Evolutionary conservation across 1,140 invertebrate species (phyloP).

Genomic region (Drosophila pectinifera): DNA sequence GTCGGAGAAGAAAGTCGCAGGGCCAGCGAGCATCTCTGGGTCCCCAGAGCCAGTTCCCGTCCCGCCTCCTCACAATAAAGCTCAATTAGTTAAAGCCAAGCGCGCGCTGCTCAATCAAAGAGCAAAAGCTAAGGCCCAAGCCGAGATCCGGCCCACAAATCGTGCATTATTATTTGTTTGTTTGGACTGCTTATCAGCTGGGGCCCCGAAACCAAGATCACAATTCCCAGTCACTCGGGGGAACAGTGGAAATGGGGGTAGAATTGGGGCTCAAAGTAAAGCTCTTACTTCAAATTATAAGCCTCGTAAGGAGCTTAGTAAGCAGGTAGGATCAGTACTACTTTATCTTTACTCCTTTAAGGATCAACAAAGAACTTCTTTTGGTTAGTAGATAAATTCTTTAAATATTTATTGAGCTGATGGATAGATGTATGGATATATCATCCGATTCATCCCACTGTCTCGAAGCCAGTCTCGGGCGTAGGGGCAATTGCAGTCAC

Average conservation of each 20-base stretch:
- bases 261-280: background rate
- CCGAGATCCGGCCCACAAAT: constrained; percentile 62
- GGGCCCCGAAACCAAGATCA: constrained; percentile 51
- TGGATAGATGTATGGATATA: no score
- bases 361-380: no score
- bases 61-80: constrained; percentile 66
- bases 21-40: background rate
- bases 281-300: background rate
- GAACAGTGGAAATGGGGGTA: constrained; percentile 32
- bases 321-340: no score
- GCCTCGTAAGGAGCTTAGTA: background rate
- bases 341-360: no score
- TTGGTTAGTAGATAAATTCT: background rate
- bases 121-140: constrained; percentile 20
- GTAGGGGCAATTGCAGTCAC: constrained; percentile 81
- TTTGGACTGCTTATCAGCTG: constrained; percentile 78
- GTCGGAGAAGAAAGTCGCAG: constrained; percentile 16
- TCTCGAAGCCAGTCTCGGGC: constrained; percentile 52
- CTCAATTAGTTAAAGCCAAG: constrained; percentile 77
- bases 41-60: constrained; percentile 10
- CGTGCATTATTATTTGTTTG: constrained; percentile 82
- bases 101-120: constrained; percentile 71
- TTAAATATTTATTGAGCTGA: background rate
- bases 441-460: constrained; percentile 16
- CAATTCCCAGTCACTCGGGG: constrained; percentile 26